These are phyloP conservation scores for Alethe diademata DNA, from an alignment of 2,113 vertebrate genomes.

Conservation along the genomic window DNA sequence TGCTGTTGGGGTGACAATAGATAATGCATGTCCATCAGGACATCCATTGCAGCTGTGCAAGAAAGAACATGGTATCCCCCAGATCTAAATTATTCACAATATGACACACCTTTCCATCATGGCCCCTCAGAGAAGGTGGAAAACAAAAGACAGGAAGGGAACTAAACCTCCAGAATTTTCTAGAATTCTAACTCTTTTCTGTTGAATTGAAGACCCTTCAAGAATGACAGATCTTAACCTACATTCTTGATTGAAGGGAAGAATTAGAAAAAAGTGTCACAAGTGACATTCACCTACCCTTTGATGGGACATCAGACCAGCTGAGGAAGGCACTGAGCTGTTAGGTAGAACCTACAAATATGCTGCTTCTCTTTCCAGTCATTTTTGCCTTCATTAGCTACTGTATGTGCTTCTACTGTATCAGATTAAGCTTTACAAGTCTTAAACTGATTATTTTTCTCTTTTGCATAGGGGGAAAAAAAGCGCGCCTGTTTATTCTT, in stretches of 20 bases:
- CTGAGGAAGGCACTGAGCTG: neutral
- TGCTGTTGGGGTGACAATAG: neutral
- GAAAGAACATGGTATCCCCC: neutral
- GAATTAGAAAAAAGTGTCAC: neutral
- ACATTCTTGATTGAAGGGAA: neutral
- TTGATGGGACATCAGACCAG: neutral
- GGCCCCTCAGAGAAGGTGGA: neutral
- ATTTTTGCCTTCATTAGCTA: neutral
- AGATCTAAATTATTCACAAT: neutral
- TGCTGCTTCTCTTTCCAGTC: neutral
- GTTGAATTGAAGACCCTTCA: neutral
- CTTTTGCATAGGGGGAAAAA: neutral
- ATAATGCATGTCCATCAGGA: neutral
- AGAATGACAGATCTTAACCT: neutral
- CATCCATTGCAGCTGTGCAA: neutral
- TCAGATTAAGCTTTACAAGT: neutral
- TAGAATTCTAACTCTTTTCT: neutral
- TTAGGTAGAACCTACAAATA: neutral
- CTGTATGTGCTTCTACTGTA: accelerated
- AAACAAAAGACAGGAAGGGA: neutral
- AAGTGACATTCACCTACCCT: neutral
- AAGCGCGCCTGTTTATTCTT: neutral
- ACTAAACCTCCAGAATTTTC: neutral
- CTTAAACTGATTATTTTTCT: neutral
- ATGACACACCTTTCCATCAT: neutral